Conservation (phyloP, 2,888 invertebrate genomes). For the Thelaira solivaga region DNA sequence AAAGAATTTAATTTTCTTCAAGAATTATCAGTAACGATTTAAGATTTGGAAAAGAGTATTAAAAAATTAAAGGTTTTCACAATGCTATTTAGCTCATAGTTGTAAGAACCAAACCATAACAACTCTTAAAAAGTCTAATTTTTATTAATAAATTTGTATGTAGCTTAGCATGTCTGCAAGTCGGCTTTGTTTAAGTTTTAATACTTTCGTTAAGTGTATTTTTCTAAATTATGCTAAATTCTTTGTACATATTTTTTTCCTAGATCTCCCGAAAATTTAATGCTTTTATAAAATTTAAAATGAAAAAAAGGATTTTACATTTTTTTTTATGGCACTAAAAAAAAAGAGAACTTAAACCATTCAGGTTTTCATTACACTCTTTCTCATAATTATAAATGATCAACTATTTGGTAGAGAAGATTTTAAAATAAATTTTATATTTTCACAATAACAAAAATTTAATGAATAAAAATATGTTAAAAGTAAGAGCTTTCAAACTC, state of each 20-base stretch:
- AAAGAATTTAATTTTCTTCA: too few relatives aligned
- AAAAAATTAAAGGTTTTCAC: too few relatives aligned
- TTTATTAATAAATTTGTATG: background rate
- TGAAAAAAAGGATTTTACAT: slow-evolving; percentile 51
- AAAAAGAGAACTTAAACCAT: slow-evolving; percentile 42
- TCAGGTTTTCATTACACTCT: slow-evolving; percentile 43
- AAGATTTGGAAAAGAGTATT: too few relatives aligned
- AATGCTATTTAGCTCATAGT: too few relatives aligned
- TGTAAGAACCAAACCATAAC: too few relatives aligned
- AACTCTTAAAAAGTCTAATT: too few relatives aligned
- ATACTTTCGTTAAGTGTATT: slow-evolving; percentile 12
- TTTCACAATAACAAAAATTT: too few relatives aligned
- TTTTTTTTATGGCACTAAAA: background rate
- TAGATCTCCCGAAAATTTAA: slow-evolving; percentile 33
- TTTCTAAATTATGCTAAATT: slow-evolving; percentile 60
- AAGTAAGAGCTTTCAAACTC: too few relatives aligned
- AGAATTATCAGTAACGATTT: too few relatives aligned
- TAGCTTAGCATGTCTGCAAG: background rate
- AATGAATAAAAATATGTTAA: too few relatives aligned
- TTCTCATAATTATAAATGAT: slow-evolving; percentile 2
- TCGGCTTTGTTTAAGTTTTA: background rate
- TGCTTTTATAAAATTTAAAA: slow-evolving; percentile 54
- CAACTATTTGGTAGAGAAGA: too few relatives aligned
- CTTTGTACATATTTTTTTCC: slow-evolving; percentile 2
- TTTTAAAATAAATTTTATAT: too few relatives aligned